Conservation (phyloP, 2,888 invertebrate species). For the Drosophila anceps region DNA sequence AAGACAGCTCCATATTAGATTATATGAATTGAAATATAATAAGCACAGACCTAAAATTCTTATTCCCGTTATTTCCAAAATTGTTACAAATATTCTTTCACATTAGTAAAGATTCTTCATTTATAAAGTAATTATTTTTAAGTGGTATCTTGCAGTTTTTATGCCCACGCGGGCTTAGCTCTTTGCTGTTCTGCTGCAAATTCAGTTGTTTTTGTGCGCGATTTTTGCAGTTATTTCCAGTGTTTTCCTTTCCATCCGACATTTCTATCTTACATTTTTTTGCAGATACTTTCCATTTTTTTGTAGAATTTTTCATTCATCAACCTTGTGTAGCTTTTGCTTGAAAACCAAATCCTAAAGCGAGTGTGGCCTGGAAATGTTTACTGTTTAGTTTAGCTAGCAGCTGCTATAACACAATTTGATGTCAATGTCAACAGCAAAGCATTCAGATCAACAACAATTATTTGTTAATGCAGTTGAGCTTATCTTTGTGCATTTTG, state of each 20-base stretch:
- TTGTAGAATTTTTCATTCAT: constrained; percentile 15
- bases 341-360: constrained; percentile 24
- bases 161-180: background rate
- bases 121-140: background rate
- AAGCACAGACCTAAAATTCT: too few species aligned
- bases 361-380: constrained; percentile 34
- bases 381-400: constrained; percentile 39
- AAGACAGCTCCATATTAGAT: too few species aligned
- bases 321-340: constrained; percentile 23
- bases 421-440: constrained; percentile 40
- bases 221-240: constrained; percentile 24
- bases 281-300: background rate
- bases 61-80: too few species aligned
- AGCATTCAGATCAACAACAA: background rate
- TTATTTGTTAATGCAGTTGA: background rate
- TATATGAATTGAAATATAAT: too few species aligned
- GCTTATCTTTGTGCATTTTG: background rate
- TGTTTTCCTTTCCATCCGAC: background rate
- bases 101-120: background rate
- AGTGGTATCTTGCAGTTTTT: background rate
- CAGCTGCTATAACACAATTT: constrained; percentile 39
- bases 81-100: too few species aligned
- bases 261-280: constrained; percentile 18
- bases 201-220: constrained; percentile 18
- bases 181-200: constrained; percentile 15